Conservation (phyloP, 2,113 vertebrate species). For the Neoarius graeffei region DNA sequence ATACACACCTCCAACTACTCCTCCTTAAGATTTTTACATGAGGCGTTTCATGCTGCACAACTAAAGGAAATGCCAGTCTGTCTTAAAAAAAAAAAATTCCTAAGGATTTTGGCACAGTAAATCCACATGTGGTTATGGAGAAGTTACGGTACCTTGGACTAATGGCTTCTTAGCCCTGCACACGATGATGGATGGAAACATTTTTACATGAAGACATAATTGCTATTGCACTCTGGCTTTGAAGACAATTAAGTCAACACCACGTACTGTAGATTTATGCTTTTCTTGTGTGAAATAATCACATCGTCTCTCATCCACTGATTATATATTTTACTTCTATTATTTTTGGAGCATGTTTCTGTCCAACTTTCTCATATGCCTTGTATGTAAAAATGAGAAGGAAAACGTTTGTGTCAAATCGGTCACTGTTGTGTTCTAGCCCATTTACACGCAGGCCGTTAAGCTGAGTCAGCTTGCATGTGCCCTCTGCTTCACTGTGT, state of each 20-base stretch:
- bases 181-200: background rate
- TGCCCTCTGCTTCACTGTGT: conserved; percentile 9
- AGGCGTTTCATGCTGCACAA: conserved; percentile 10
- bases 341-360: conserved; percentile 20
- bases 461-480: conserved; percentile 1
- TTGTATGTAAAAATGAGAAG: background rate
- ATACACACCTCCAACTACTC: background rate
- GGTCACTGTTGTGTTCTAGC: background rate
- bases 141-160: conserved; percentile 31
- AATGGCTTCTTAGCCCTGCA: background rate
- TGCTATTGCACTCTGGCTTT: conserved; percentile 11
- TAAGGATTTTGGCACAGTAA: conserved; percentile 42
- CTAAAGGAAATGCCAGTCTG: conserved; percentile 6
- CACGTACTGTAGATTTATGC: conserved; percentile 17
- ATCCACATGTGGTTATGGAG: conserved; percentile 29
- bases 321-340: background rate
- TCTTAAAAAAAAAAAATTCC: background rate
- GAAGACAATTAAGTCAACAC: conserved; percentile 24
- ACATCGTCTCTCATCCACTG: background rate
- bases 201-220: background rate
- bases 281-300: conserved; percentile 12
- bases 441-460: conserved; percentile 18
- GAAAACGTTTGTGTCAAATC: background rate
- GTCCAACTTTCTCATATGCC: background rate
- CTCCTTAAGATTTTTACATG: background rate